Percentiles rank a stretch among this genome's conserved stretches.
These are phyloP conservation scores for Mormoops blainvillei DNA, from an alignment of 2,113 vertebrate species.

Conservation along the genomic window DNA sequence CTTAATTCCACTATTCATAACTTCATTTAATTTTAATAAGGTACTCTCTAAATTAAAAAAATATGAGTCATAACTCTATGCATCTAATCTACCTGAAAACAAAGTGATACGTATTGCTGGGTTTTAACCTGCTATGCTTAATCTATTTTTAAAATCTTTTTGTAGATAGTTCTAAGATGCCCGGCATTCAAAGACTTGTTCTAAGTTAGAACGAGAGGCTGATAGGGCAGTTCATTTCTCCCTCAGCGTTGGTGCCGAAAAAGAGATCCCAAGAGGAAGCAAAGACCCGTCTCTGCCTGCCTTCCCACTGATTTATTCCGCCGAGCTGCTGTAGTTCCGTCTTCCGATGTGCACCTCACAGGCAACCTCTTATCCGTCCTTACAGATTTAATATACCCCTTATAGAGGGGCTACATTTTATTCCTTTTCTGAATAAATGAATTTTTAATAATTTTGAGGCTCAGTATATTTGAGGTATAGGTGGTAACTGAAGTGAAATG, in stretches of 20 bases:
- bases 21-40: constrained; percentile 27
- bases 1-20: background rate
- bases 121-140: background rate
- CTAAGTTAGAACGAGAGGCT: background rate
- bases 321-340: background rate
- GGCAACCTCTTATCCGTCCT: background rate
- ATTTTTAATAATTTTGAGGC: background rate
- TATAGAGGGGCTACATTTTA: background rate
- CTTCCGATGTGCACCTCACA: background rate
- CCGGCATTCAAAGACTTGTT: background rate
- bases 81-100: background rate
- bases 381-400: background rate
- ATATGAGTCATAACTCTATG: background rate
- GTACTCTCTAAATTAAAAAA: background rate
- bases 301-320: background rate
- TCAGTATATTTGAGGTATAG: background rate
- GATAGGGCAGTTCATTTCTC: background rate
- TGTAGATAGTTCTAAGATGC: background rate
- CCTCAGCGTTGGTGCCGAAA: background rate
- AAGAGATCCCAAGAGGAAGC: background rate
- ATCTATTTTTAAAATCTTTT: background rate
- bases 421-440: background rate
- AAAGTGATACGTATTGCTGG: background rate
- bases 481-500: background rate
- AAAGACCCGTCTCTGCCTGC: background rate